Base-by-base conservation (phyloP, 2,888 invertebrate genomes). In the Leptopilina syphax region DNA sequence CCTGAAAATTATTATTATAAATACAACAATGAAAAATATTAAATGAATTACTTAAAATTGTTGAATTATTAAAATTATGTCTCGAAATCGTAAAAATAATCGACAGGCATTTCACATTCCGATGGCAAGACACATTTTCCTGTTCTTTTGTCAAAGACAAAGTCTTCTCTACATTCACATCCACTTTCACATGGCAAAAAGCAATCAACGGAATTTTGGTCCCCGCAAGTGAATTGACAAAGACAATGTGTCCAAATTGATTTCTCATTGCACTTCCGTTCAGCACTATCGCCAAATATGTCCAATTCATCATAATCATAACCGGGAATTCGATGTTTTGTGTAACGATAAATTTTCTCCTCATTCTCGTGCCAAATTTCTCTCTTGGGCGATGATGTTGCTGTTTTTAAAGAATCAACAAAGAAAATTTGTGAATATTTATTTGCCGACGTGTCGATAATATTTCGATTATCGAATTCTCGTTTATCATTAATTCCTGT, bases 81-180 rank as follows among this genome's bases (percentile, higher is more conserved):
- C 34, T 60, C 24, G 4, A 57, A 65, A 41, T 77, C 81, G 18
- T 63, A 73, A 65, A 81, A 68, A 41, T 84, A 84, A 77, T 86
- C 83, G 65, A 85, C 84, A 1, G 83, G 78, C 6, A 80, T 79
- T 8, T 80, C 79, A 41, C 91, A 91, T 18, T 89, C 84, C 60
- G 90, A 87, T 4, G 89, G 91, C 13, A 85, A 80, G n/a, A 89
- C 79, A 65, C 91, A 91, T 44, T 82, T 83, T 50, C 86, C 83
- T 2, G 83, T 83, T 76, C 85, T 83, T 34, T 88, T 87, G 13
- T 91, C 90, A 77, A 87, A 91, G 0, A 91, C 91, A 77, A 86
- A 91, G 60, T 90, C 87, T 60, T 90, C 90, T 79, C 89, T 91
- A 67, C 91, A 91, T 79, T 91, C 89, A 81, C 91, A 91, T 44